Evolutionary conservation across 2,113 vertebrate species (phyloP).

Genomic region (Lichenostomus cassidix): DNA sequence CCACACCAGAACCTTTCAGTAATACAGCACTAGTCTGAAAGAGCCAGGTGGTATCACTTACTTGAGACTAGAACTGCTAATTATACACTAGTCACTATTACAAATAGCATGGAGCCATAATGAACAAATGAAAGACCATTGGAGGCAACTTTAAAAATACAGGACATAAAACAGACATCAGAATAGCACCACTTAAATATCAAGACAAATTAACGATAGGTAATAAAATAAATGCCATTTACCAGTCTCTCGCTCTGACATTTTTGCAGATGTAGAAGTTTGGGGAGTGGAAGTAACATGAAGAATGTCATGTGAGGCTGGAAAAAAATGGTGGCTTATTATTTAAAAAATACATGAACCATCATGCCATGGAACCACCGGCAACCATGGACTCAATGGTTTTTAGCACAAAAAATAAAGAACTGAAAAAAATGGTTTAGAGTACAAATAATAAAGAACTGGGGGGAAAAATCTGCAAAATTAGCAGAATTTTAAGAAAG

Average conservation of each 20-base stretch:
- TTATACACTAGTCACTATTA: background rate
- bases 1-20: background rate
- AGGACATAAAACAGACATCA: background rate
- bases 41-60: background rate
- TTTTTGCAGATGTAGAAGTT: slow-evolving; percentile 21
- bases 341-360: background rate
- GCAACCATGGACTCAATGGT: background rate
- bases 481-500: background rate
- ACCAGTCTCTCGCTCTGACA: background rate
- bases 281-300: background rate
- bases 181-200: background rate
- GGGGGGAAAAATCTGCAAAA: background rate
- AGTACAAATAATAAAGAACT: background rate
- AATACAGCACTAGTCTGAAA: background rate
- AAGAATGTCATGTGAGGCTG: background rate
- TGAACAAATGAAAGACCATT: background rate
- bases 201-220: background rate
- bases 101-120: background rate
- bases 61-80: background rate
- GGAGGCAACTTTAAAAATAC: background rate
- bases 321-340: background rate
- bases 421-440: background rate
- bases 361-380: background rate
- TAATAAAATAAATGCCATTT: background rate
- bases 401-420: background rate